phyloP scores from a whole-genome alignment of 2,797 vertebrate genomes.

The Brachyalestes nurse region DNA sequence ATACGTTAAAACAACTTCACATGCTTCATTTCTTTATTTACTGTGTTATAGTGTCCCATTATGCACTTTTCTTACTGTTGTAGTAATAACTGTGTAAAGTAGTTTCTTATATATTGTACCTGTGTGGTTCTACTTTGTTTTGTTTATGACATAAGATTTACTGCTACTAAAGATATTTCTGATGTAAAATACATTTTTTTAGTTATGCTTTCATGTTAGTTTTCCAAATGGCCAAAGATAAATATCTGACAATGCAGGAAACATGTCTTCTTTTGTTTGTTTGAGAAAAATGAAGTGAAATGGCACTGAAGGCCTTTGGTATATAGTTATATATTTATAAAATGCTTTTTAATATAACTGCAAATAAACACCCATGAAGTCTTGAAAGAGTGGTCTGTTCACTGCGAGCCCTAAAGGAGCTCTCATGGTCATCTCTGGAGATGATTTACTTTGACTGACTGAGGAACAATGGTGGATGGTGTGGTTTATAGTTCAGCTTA shows the following conservation, averaged over 20 bases:
- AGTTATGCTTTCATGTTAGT: not conserved
- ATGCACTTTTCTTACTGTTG: slow-evolving; percentile 1
- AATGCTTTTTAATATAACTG: not conserved
- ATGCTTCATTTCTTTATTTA: not conserved
- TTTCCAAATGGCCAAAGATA: not conserved
- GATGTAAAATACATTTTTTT: not conserved
- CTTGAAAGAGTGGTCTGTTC: not conserved
- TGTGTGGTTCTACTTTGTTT: not conserved
- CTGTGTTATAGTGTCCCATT: not conserved
- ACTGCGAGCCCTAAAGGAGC: not conserved
- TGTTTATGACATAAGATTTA: not conserved
- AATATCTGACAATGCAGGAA: not conserved
- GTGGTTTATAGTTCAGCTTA: not conserved
- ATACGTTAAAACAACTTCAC: not conserved
- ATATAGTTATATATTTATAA: not conserved
- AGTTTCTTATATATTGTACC: not conserved
- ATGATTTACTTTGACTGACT: not conserved
- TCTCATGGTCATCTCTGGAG: not conserved
- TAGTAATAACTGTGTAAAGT: not conserved
- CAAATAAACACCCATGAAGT: not conserved
- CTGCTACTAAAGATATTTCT: not conserved
- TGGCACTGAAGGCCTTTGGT: not conserved
- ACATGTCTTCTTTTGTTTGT: not conserved
- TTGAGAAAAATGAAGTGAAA: not conserved
- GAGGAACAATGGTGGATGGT: too few relatives aligned